These are phyloP conservation scores for Helicorthomorpha holstii DNA, from an alignment of 1,140 invertebrate genomes.

Conservation along the genomic window DNA sequence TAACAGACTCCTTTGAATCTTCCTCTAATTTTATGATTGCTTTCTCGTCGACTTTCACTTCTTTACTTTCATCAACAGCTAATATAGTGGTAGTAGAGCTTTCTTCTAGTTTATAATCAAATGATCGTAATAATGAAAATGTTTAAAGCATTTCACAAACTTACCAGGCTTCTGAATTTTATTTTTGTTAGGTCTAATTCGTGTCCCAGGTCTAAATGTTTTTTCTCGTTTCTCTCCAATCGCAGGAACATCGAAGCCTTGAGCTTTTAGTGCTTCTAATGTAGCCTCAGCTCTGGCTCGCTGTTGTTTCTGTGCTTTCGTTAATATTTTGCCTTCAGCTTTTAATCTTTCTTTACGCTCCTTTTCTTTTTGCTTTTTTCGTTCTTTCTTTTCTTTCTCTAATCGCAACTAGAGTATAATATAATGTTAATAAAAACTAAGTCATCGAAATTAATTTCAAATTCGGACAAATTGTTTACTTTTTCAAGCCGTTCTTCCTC, in stretches of 20 bases:
- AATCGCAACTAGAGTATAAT: slow-evolving; percentile 36
- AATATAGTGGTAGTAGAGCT: no score
- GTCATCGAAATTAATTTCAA: not conserved
- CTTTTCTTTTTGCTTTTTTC: slow-evolving; percentile 87
- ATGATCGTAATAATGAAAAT: no score
- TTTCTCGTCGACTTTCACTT: no score
- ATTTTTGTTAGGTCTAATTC: slow-evolving; percentile 51
- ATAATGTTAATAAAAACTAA: not conserved
- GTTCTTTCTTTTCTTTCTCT: slow-evolving; percentile 70
- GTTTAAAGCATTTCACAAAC: no score
- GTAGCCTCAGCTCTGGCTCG: slow-evolving; percentile 67
- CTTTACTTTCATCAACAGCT: no score
- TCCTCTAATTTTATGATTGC: no score
- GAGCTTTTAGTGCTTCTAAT: slow-evolving; percentile 68
- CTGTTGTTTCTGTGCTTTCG: slow-evolving; percentile 80
- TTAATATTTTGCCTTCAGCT: slow-evolving; percentile 83
- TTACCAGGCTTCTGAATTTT: no score
- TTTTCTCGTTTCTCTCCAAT: slow-evolving; percentile 37
- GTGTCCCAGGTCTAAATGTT: slow-evolving; percentile 38
- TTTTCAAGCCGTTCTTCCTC: slow-evolving; percentile 19
- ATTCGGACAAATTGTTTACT: slow-evolving; percentile 7
- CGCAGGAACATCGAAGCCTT: slow-evolving; percentile 48
- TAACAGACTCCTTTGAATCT: slow-evolving; percentile 28
- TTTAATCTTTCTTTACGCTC: slow-evolving; percentile 81
- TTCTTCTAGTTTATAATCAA: no score